Evolutionary conservation across 1,140 invertebrate species (phyloP), one percentile per base, ranked within the genome.

Genomic region (Lethrus apterus): DNA sequence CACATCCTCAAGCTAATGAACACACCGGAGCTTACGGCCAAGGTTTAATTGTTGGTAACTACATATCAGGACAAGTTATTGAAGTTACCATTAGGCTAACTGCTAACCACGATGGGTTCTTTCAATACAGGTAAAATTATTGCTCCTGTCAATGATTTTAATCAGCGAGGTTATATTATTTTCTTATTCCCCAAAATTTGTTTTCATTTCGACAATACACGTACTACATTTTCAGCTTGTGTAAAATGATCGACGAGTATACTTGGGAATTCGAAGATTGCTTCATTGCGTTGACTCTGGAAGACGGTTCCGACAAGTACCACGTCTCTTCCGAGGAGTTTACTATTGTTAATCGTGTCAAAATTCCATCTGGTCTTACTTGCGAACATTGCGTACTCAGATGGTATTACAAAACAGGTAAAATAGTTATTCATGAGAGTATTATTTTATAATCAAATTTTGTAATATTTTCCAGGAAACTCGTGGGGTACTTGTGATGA

Each of bases 21-120:
- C 71, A 80, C 32, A 78, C 76, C 5, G 80, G 80, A 10, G 58
- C 44, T 17, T 80, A 74, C 57, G 80, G 80, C 53, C 57, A 40
- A 0, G 78, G 79, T 3, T 65, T 71, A 2, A 71, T 82, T 17
- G 73, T 71, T 0, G 59, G 52, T 53, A 65, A 58, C 51, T 76
- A 60, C 50, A 65, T 36, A 38, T 42, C 53, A 18, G 60, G 64
- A 2, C 34, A 60, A 11, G 52, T 61, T 0, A 70, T 76, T 30
- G 54, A 57, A 9, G 64, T 70, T 0, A 53, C 41, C 2, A 63
- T 75, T 2, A 56, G 65, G 31, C 54, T 80, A 23, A 75, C 77
- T 8, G 68, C 73, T 9, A 76, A 68, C 45, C 78, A 80, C 55
- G 45, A 65, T 64, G 44, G 78, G 79, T 9, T 64, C 59, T 26